A percentile compares a stretch with the other conserved stretches of the same genome.
These are phyloP conservation scores for Mergus octosetaceus DNA, from an alignment of 2,797 vertebrate genomes.

Conservation along the genomic window DNA sequence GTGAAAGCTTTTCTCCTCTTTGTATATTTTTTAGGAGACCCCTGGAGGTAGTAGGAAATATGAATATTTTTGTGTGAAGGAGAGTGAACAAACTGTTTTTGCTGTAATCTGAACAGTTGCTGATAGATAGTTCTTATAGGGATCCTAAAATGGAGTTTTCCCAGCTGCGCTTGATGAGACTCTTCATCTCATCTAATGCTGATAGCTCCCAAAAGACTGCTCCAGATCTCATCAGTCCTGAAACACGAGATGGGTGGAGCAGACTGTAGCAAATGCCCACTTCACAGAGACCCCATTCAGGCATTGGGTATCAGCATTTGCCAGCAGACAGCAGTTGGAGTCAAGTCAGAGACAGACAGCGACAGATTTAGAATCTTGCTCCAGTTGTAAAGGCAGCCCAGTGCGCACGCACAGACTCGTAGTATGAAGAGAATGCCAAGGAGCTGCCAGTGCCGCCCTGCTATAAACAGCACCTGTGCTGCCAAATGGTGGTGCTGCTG, in stretches of 20 bases:
- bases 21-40: slow-evolving; percentile 21
- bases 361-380: slow-evolving; percentile 75
- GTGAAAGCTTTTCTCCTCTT: slow-evolving; percentile 20
- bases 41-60: background rate
- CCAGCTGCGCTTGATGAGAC: slow-evolving; percentile 57
- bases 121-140: slow-evolving; percentile 44
- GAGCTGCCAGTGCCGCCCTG: background rate
- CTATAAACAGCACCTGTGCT: slow-evolving; percentile 73
- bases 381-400: slow-evolving; percentile 51
- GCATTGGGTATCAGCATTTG: slow-evolving; percentile 76
- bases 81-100: background rate
- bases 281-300: slow-evolving; percentile 73
- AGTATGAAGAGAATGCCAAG: slow-evolving; percentile 25
- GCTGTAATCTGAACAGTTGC: slow-evolving; percentile 33
- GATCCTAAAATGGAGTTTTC: slow-evolving; percentile 40
- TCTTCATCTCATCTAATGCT: slow-evolving; percentile 28
- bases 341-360: slow-evolving; percentile 65
- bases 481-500: slow-evolving; percentile 58
- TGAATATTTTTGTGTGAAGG: background rate
- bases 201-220: slow-evolving; percentile 3
- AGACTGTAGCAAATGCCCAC: slow-evolving; percentile 53
- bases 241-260: slow-evolving; percentile 71
- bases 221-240: slow-evolving; percentile 51
- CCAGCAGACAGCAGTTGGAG: slow-evolving; percentile 68
- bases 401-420: slow-evolving; percentile 44